These are phyloP conservation scores for Euthynnus affinis DNA, from an alignment of 2,797 vertebrate species.

Conservation along the genomic window DNA sequence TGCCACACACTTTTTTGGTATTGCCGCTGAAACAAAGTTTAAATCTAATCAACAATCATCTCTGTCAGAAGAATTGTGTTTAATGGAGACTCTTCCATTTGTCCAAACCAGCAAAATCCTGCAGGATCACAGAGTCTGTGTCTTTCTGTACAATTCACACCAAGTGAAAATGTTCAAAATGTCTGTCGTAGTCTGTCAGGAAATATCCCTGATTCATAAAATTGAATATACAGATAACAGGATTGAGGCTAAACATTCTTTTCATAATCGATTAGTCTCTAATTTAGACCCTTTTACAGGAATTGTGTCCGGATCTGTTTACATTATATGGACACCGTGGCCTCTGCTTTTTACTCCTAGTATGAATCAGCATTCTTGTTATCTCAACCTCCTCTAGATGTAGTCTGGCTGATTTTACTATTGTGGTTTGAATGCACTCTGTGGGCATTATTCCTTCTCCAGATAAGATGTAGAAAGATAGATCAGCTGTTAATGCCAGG, in stretches of 20 bases:
- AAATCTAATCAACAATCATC: background rate
- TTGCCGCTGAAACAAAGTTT: background rate
- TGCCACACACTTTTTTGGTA: background rate
- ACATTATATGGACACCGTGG: too few relatives aligned
- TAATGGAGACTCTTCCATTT: conserved; percentile 3
- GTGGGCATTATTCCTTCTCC: too few relatives aligned
- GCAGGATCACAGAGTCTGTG: background rate
- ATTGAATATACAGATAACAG: background rate
- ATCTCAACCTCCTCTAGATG: too few relatives aligned
- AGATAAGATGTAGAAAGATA: too few relatives aligned
- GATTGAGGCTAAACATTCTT: background rate
- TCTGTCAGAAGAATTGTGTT: background rate
- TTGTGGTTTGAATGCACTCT: background rate
- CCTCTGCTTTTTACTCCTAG: background rate
- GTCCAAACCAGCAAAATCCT: conserved; percentile 2
- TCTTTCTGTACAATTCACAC: too few relatives aligned
- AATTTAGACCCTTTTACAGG: too few relatives aligned
- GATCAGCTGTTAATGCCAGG: too few relatives aligned
- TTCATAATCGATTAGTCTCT: background rate
- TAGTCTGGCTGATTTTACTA: too few relatives aligned
- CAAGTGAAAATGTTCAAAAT: background rate
- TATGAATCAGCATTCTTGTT: background rate
- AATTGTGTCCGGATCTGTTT: background rate
- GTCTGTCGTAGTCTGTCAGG: too few relatives aligned
- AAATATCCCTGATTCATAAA: background rate